A percentile compares a stretch with the other conserved stretches of the same genome.
phyloP scores from a whole-genome alignment of 2,113 vertebrate species.

The Xiphophorus maculatus region DNA sequence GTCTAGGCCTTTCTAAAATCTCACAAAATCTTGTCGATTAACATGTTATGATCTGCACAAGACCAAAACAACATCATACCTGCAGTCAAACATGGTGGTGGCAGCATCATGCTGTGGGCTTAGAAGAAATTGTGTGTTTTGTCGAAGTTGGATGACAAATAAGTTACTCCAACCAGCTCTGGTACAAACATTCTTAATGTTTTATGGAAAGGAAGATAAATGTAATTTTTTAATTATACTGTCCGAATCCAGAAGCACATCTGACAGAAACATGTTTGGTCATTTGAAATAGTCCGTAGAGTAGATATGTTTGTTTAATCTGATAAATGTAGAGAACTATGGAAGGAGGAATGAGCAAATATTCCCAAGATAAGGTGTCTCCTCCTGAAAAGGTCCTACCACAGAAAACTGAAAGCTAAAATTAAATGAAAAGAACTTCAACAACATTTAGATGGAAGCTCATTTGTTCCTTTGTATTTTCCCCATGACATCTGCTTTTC shows the following conservation, averaged over 20 bases:
- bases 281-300: not conserved
- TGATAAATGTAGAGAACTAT: not conserved
- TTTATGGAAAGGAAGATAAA: not conserved
- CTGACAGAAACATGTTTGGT: too few species aligned
- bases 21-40: not conserved
- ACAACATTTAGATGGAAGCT: too few species aligned
- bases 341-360: too few species aligned
- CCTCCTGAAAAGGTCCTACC: too few species aligned
- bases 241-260: too few species aligned
- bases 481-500: too few species aligned
- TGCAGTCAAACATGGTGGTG: not conserved
- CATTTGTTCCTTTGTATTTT: too few species aligned
- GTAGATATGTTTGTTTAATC: not conserved
- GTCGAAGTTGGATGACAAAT: not conserved
- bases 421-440: too few species aligned
- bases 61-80: not conserved
- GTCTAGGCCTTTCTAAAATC: not conserved
- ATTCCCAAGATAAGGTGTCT: too few species aligned
- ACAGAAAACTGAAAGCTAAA: too few species aligned
- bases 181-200: not conserved
- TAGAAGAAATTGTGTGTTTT: not conserved
- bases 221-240: too few species aligned
- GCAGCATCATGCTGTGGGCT: not conserved
- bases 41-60: not conserved
- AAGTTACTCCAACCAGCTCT: not conserved